Evolutionary conservation across 2,888 invertebrate genomes (phyloP), one percentile per base, ranked within the genome.

Genomic region (Drosophila melanosoma): DNA sequence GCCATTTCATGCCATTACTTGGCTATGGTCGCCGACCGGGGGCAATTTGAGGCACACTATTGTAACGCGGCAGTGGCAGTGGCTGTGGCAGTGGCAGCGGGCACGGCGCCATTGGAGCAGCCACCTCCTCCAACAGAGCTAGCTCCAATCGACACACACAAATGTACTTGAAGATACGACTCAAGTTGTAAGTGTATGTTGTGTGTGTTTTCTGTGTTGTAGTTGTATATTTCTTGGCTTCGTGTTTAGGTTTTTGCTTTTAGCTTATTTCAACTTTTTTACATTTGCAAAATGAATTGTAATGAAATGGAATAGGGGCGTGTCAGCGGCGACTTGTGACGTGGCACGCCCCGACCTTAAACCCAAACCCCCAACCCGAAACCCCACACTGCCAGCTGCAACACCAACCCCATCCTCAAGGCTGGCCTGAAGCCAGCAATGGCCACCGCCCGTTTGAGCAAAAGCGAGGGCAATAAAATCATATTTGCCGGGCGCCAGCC

Each of bases 401-500:
- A 12, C 40, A 17, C n/a, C 26, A 38, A 33, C 33, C 33, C 60
- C 40, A 26, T 12, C 15, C 29, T 4, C 29, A 20, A 54, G 56
- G 56, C 35, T 65, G 63, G 54, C 72, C 64, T 45, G 56, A 56
- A 70, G 77, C 80, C 74, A 74, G 72, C 51, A 29, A 32, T 38
- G 56, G 56, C 56, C 56, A 81, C 75, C 76, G 78, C 45, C 73
- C 66, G 63, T 49, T 49, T 66, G 67, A 65, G 81, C 69, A 59
- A 73, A 70, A 66, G 58, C 62, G 45, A 35, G 60, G 74, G 71
- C 79, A 83, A 87, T 90, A 91, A 92, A 89, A 90, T 91, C 85
- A 91, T 91, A 89, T 91, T 92, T 85, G 91, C 88, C 91, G 91
- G 93, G 93, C 92, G 93, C 92, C 92, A 92, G 91, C 82, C 92